Base-by-base conservation (phyloP, 2,888 invertebrate species). In the Heliconius ethilla region DNA sequence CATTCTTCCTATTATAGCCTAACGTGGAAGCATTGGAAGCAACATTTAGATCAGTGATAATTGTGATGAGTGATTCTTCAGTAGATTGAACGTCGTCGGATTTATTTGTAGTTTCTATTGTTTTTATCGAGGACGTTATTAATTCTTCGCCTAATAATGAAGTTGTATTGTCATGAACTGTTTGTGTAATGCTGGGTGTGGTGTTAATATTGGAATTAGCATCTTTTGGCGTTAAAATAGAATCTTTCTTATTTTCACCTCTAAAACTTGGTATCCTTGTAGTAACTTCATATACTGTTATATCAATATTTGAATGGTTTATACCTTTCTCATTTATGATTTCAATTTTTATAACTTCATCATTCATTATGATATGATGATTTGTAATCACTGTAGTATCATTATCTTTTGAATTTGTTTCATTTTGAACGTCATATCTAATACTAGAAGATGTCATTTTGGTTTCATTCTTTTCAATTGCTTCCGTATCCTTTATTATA, bases 401-500 rank as follows among this genome's bases (percentile, higher is more conserved):
- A 72, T 74, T 45, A 22, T 29, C 27, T 10, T 62, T 74, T 45
- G 45, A 25, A 74, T 75, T 81, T 25, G 65, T 81, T 73, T 37
- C 7, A 7, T 59, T 45, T 27, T 70, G 37, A 0, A 59, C 33
- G 6, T n/a, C 33, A 59, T 18, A 25, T 72, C 7, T 29, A 29
- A 40, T 25, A 40, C 4, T n/a, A 13, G 59, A 22, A 33, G n/a
- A 27, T 10, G 33, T 27, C 27, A 74, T 27, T 18, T 40, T 65
- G 11, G 63, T 63, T 9, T 80, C 83, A 63, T 88, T 81, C 69
- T 85, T 83, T 10, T 76, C 80, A 59, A 84, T 83, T 29, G 84
- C 78, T 51, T 83, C 83, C 55, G 86, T 84, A 81, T 93, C 92
- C 81, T 90, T 92, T 81, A 94, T 87, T 73, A 91, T 87, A 45